phyloP scores from a whole-genome alignment of 2,113 vertebrate species.

The Halcyon malimbica region DNA sequence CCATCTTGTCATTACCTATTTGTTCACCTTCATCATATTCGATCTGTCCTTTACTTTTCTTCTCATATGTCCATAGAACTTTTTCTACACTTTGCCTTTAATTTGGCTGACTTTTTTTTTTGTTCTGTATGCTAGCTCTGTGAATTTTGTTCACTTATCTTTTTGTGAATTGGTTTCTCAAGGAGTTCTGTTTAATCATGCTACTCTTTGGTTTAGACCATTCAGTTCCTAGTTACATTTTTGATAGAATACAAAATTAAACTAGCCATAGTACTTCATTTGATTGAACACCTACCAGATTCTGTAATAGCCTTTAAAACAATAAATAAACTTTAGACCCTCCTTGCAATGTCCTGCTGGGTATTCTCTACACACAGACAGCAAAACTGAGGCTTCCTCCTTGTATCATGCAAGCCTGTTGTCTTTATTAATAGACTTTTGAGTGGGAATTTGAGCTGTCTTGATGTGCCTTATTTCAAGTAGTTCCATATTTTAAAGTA shows the following conservation, averaged over 20 bases:
- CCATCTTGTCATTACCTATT: not conserved
- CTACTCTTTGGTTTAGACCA: not conserved
- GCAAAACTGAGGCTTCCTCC: not conserved
- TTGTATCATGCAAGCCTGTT: accelerated
- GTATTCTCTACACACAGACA: not conserved
- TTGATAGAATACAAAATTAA: not conserved
- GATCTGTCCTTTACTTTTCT: not conserved
- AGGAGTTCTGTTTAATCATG: not conserved
- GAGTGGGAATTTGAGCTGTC: not conserved
- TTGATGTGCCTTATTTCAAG: not conserved
- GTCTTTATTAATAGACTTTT: not conserved
- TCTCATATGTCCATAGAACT: not conserved
- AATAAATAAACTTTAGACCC: not conserved
- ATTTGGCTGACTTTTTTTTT: not conserved
- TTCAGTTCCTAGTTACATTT: not conserved
- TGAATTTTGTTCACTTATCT: not conserved
- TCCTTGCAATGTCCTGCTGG: not conserved
- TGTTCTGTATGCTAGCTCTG: not conserved
- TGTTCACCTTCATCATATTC: not conserved
- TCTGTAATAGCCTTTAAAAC: not conserved
- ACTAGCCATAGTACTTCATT: not conserved
- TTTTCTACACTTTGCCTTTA: not conserved
- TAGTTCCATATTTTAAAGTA: not conserved
- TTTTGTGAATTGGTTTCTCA: not conserved
- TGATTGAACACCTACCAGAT: not conserved